phyloP scores from a whole-genome alignment of 2,888 invertebrate genomes.

The Polymixis flavicincta region DNA sequence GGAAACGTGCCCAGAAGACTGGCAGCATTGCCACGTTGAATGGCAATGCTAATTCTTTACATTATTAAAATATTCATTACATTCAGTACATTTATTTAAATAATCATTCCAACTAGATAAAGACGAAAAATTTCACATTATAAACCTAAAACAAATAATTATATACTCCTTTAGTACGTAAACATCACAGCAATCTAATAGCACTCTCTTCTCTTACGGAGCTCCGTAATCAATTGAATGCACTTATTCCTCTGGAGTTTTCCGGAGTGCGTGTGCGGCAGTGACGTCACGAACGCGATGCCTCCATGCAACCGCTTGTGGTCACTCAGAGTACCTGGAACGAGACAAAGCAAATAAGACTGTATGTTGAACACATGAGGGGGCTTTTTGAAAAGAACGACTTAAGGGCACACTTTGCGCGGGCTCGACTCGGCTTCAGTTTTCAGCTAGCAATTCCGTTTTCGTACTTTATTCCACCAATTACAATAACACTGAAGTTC shows the following conservation, averaged over 20 bases:
- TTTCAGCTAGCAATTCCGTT: conserved; percentile 28
- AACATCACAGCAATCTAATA: conserved; percentile 33
- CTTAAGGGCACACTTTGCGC: no score
- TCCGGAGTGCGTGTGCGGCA: conserved; percentile 77
- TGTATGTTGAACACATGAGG: background rate
- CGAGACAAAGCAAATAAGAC: conserved; percentile 9
- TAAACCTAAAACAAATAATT: background rate
- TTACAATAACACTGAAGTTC: conserved; percentile 50
- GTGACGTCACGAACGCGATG: conserved; percentile 71
- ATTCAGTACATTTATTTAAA: no score
- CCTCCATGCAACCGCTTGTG: conserved; percentile 79
- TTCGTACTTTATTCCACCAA: conserved; percentile 24
- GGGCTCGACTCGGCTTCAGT: no score
- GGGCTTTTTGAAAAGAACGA: conserved; percentile 11
- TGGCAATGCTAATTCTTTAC: no score
- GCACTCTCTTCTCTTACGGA: conserved; percentile 59
- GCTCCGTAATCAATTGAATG: conserved; percentile 63
- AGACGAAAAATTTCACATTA: background rate
- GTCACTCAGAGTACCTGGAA: conserved; percentile 72
- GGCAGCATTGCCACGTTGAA: no score
- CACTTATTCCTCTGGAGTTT: conserved; percentile 73
- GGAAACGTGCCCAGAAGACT: no score
- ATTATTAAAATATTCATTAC: no score
- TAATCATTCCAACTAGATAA: background rate
- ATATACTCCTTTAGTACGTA: background rate